Evolutionary conservation across 2,113 vertebrate genomes (phyloP).

Genomic region (Actenoides hombroni): DNA sequence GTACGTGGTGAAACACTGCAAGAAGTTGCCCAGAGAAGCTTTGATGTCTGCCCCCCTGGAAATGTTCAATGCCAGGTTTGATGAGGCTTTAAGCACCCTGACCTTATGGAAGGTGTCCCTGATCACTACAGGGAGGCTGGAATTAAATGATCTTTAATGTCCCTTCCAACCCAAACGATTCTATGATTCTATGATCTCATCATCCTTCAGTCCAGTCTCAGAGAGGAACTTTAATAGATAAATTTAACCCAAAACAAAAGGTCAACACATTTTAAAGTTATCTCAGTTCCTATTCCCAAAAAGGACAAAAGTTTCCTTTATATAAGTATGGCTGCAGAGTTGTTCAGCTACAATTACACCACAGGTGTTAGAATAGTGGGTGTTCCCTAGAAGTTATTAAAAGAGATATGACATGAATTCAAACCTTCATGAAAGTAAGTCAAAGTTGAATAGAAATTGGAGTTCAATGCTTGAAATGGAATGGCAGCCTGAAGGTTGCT

Average conservation of each 20-base stretch:
- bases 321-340: background rate
- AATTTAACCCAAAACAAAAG: background rate
- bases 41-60: too few species aligned
- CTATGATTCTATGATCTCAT: background rate
- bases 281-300: background rate
- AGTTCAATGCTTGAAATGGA: background rate
- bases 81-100: too few species aligned
- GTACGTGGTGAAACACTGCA: too few species aligned
- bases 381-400: background rate
- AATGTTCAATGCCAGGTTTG: too few species aligned
- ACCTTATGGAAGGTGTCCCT: too few species aligned
- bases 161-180: background rate
- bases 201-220: background rate
- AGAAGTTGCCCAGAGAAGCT: too few species aligned
- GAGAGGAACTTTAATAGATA: background rate
- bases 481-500: background rate
- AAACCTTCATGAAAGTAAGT: background rate
- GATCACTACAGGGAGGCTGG: too few species aligned
- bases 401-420: background rate
- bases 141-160: too few species aligned
- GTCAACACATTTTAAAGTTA: background rate
- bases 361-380: background rate
- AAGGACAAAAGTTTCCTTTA: background rate
- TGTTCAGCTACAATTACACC: background rate
- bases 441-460: background rate